Evolutionary conservation across 2,888 invertebrate genomes (phyloP), one percentile per base, ranked within the genome.

Genomic region (Cephalotes varians): DNA sequence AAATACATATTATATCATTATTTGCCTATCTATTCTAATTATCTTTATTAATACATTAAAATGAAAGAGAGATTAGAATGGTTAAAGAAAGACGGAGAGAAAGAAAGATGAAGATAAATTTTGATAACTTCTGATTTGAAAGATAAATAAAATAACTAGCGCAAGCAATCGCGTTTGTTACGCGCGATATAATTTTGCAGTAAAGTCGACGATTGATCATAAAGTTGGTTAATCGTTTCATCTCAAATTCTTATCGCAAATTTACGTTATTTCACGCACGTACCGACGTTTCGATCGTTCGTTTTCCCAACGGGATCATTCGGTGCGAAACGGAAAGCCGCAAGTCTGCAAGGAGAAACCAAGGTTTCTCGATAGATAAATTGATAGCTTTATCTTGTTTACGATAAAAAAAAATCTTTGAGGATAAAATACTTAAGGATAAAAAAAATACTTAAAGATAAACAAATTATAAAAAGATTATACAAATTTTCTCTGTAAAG

Each of bases 141-240:
- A 81, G 72, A 51, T 71, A 81, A 80, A 65, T 69, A 74, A 34
- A 47, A 69, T 31, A 40, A 40, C 12, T 12, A 40, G 12, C 40
- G 62, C 73, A 9, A 71, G 58, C 37, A 71, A 73, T 54, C 81
- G 60, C 73, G 54, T 37, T 31, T 49, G 56, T 81, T 80, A 72
- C 40, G 31, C 49, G 58, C 74, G 62, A 81, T 85, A 60, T 65
- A 86, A 83, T 82, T 87, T 80, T 85, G 85, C 81, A 85, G 84
- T 73, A 65, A 84, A 54, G 69, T 72, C 72, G 56, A 64, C 69
- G 69, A 49, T 69, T 34, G 69, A 67, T 82, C 76, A 71, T 83
- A 85, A 90, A 90, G 64, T 90, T 90, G 86, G 86, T 90, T 86
- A 87, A 69, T 44, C 49, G 51, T n/a, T 73, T n/a, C 72, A 58